Evolutionary conservation across 2,113 vertebrate genomes (phyloP), one percentile per base, ranked within the genome.

Genomic region (Aptenodytes patagonicus): DNA sequence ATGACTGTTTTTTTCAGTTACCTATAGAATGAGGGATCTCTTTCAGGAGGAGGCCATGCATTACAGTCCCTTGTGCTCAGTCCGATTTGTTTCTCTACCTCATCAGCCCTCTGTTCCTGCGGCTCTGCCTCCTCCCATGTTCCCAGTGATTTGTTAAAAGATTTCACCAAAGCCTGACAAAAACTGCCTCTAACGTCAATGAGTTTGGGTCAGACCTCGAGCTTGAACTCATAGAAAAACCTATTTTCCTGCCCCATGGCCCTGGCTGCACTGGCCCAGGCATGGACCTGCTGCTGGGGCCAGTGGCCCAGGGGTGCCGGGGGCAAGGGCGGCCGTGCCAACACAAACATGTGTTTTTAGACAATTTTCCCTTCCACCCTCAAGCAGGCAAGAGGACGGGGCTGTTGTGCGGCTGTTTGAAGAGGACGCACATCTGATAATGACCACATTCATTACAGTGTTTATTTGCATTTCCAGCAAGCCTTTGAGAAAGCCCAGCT

Each of bases 391-490:
- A 55, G 44, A 46, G 57, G 54, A 78, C 1, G 2, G 38, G 32
- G 64, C 36, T 2, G 1, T 84, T 83, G 40, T 54, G 31, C 0
- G 32, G 52, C 87, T 94, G 51, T 83, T 77, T 19, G 57, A 93
- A 58, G 78, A 89, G 57, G 86, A 79, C 1, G 0, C 73, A 52
- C 54, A 93, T 91, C 22, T 44, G 91, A 83, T 7, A 64, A 87
- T 38, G 62, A 65, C 75, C 3, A 1, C 78, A 68, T 80, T 95
- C 0, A 2, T 85, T 75, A 47, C 89, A 86, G 47, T 65, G 95
- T 94, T 97, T 97, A 75, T 97, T 96, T 96, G 82, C 44, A 72
- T 96, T 96, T 94, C 83, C 79, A 95, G 54, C 77, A 44, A 92
- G 90, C 18, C 92, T 96, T 95, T 95, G 90, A 86, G 89, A 96